A percentile compares a stretch with the other conserved stretches of the same genome.
These are phyloP conservation scores for Guaruba guarouba DNA, from an alignment of 2,113 vertebrate species.

Conservation along the genomic window DNA sequence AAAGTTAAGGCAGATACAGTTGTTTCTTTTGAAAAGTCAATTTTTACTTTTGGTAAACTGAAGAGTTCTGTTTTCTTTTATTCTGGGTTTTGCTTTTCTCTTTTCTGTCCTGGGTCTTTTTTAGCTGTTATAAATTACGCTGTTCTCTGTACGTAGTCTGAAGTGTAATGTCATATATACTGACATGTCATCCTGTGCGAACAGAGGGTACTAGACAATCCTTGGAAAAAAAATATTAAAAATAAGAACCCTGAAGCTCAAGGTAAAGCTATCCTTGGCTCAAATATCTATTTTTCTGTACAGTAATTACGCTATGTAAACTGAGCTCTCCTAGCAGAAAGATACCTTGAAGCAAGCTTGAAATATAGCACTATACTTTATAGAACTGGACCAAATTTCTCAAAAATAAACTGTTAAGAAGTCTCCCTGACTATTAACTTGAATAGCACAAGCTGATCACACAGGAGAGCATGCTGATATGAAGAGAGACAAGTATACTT, in stretches of 20 bases:
- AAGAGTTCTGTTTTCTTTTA: background rate
- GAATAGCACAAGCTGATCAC: slow-evolving; percentile 53
- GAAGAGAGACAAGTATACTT: slow-evolving; percentile 73
- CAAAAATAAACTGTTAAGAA: slow-evolving; percentile 58
- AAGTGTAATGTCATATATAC: background rate
- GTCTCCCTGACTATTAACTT: slow-evolving; percentile 58
- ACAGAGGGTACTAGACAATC: background rate
- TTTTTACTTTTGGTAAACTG: background rate
- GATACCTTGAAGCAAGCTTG: background rate
- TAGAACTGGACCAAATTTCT: slow-evolving; percentile 43
- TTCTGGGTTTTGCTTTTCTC: background rate
- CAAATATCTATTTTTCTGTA: slow-evolving; percentile 50
- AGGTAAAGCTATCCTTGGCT: background rate
- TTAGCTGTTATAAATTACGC: background rate
- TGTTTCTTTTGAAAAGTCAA: background rate
- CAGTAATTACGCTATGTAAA: slow-evolving; percentile 61
- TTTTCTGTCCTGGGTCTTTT: background rate
- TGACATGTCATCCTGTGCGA: background rate
- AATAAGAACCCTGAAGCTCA: background rate
- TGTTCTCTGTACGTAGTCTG: background rate
- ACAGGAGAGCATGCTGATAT: slow-evolving; percentile 61
- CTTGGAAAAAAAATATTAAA: background rate
- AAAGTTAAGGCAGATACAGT: slow-evolving; percentile 11
- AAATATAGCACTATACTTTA: slow-evolving; percentile 45
- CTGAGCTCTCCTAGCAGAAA: slow-evolving; percentile 40